Conservation (phyloP, 2,888 invertebrate species). For the Apamea sordens region DNA sequence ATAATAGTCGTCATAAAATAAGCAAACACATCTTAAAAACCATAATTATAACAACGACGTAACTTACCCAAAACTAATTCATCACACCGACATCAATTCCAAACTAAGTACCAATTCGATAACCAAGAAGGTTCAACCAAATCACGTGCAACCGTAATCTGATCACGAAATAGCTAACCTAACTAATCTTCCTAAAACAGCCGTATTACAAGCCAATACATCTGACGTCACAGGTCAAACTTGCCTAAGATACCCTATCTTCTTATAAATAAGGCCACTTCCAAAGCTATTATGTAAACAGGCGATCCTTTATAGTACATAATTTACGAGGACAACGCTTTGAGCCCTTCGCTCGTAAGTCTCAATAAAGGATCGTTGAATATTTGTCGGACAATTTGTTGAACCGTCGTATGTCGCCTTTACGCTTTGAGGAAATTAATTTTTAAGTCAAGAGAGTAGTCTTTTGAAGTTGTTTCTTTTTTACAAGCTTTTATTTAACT, state of each 20-base stretch:
- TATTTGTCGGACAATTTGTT: slow-evolving; percentile 61
- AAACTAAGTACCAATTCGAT: slow-evolving; percentile 9
- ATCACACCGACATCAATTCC: slow-evolving; percentile 16
- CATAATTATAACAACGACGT: background rate
- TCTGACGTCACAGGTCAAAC: slow-evolving; percentile 51
- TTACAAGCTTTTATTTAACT: background rate
- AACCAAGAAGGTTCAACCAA: slow-evolving; percentile 15
- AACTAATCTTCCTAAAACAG: slow-evolving; percentile 43
- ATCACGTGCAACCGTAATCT: slow-evolving; percentile 48
- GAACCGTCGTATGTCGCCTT: slow-evolving; percentile 29
- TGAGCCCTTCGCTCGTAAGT: slow-evolving; percentile 41
- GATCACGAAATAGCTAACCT: slow-evolving; percentile 43
- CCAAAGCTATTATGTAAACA: slow-evolving; percentile 66
- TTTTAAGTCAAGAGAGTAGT: background rate
- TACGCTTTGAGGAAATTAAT: slow-evolving; percentile 23
- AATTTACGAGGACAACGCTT: slow-evolving; percentile 59
- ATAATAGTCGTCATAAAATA: background rate
- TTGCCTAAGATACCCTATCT: slow-evolving; percentile 38
- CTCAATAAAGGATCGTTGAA: slow-evolving; percentile 54
- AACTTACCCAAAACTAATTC: slow-evolving; percentile 4
- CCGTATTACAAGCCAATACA: slow-evolving; percentile 49
- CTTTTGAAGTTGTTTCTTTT: background rate
- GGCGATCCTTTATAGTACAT: slow-evolving; percentile 60
- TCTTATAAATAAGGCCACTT: slow-evolving; percentile 62
- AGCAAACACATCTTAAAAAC: background rate